These are phyloP conservation scores for Epistrophella euchroma DNA, from an alignment of 2,888 invertebrate genomes.

Conservation along the genomic window DNA sequence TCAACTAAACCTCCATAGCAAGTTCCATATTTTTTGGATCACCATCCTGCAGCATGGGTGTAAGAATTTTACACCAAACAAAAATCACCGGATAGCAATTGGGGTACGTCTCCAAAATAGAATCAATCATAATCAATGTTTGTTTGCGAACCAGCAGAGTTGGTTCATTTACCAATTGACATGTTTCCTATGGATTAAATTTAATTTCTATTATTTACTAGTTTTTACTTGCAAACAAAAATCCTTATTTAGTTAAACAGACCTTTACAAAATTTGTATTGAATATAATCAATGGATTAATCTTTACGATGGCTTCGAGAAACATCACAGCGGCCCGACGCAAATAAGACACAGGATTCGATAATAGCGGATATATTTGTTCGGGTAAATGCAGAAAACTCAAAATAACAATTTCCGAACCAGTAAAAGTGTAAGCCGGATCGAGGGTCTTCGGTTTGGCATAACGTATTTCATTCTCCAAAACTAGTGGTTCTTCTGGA, in stretches of 20 bases:
- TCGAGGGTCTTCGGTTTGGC: constrained; percentile 78
- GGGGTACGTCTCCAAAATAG: constrained; percentile 79
- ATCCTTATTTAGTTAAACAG: neutral
- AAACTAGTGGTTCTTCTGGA: constrained; percentile 77
- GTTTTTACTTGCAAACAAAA: neutral
- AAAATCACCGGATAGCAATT: constrained; percentile 82
- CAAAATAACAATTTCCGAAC: constrained; percentile 78
- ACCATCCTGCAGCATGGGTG: constrained; percentile 81
- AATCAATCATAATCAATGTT: constrained; percentile 79
- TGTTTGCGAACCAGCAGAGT: constrained; percentile 81
- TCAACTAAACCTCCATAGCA: constrained; percentile 79
- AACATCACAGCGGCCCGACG: constrained; percentile 81
- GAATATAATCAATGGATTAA: constrained; percentile 81
- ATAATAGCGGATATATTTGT: constrained; percentile 79
- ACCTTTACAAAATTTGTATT: constrained; percentile 81
- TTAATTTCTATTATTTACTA: neutral
- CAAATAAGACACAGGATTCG: constrained; percentile 79
- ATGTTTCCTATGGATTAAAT: constrained; percentile 77
- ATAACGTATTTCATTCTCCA: constrained; percentile 79
- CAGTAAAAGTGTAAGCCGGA: constrained; percentile 81
- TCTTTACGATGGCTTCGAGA: constrained; percentile 79
- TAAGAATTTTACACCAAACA: constrained; percentile 82
- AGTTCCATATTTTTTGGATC: constrained; percentile 80
- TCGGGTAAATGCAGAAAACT: constrained; percentile 80
- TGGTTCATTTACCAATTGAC: constrained; percentile 79